These are phyloP conservation scores for Arizona elegans DNA, from an alignment of 2,113 vertebrate genomes.

Conservation along the genomic window DNA sequence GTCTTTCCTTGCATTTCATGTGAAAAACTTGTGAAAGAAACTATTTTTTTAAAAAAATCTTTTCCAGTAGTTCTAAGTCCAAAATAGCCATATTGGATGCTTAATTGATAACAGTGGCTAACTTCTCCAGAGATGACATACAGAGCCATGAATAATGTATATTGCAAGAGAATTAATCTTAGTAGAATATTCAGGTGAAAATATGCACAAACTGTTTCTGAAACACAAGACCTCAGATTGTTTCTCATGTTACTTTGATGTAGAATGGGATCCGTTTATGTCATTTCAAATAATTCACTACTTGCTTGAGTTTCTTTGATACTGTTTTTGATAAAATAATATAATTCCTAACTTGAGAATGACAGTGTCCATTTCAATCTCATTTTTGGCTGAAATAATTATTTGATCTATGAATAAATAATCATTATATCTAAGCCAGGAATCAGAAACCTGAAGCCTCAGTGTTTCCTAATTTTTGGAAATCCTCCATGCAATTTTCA, in stretches of 20 bases:
- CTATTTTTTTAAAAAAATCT: not conserved
- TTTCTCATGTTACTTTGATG: slow-evolving; percentile 2
- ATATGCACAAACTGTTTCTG: not conserved
- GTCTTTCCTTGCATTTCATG: slow-evolving; percentile 22
- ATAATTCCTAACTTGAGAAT: not conserved
- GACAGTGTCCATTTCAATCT: not conserved
- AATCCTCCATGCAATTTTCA: not conserved
- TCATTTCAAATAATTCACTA: not conserved
- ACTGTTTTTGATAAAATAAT: not conserved
- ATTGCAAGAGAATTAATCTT: slow-evolving; percentile 34
- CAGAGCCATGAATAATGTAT: not conserved
- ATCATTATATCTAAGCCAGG: not conserved
- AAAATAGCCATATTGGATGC: slow-evolving; percentile 21
- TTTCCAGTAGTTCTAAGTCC: slow-evolving; percentile 24
- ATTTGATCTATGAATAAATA: not conserved
- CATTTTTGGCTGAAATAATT: not conserved
- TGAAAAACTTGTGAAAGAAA: slow-evolving; percentile 27
- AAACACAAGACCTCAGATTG: not conserved
- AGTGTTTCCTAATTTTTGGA: not conserved
- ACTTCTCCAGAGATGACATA: not conserved
- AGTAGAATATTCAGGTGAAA: slow-evolving; percentile 40
- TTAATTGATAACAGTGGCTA: slow-evolving; percentile 32
- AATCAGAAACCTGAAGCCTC: not conserved
- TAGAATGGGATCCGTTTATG: not conserved
- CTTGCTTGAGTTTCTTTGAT: not conserved